Evolutionary conservation across 1,140 invertebrate genomes (phyloP).

Genomic region (Megalopta genalis): DNA sequence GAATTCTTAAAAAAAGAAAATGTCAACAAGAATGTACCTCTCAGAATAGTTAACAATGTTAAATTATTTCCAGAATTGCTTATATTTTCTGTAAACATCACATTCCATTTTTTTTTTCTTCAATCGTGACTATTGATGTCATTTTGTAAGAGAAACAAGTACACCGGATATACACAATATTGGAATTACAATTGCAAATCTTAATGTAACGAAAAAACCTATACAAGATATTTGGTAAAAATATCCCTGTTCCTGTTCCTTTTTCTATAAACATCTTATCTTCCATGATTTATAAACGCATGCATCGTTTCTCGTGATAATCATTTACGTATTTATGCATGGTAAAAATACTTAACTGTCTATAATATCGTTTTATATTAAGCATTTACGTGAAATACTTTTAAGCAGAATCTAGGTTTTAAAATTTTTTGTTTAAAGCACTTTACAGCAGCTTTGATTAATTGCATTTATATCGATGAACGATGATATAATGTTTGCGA

Average conservation of each 20-base stretch:
- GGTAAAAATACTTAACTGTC: slow-evolving; percentile 36
- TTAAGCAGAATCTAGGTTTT: not conserved
- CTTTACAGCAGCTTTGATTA: not conserved
- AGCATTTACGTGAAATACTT: slow-evolving; percentile 38
- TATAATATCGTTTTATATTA: slow-evolving; percentile 33
- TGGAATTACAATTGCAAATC: slow-evolving; percentile 30
- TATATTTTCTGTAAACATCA: slow-evolving; percentile 12
- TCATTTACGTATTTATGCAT: slow-evolving; percentile 13
- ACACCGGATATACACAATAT: slow-evolving; percentile 42
- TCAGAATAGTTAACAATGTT: not conserved
- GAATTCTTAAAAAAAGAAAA: slow-evolving; percentile 27
- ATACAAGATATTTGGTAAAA: slow-evolving; percentile 11
- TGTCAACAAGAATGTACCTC: not conserved
- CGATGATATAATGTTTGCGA: slow-evolving; percentile 22
- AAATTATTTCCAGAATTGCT: not conserved
- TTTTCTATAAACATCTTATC: slow-evolving; percentile 6
- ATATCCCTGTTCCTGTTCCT: slow-evolving; percentile 1
- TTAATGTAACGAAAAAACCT: slow-evolving; percentile 48
- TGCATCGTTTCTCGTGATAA: not conserved
- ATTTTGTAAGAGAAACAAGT: slow-evolving; percentile 11
- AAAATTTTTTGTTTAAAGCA: not conserved
- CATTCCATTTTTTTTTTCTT: too few species aligned
- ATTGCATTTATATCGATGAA: slow-evolving; percentile 24
- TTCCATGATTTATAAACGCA: not conserved
- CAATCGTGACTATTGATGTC: not conserved